A percentile compares a stretch with the other conserved stretches of the same genome.
Conservation (phyloP, 2,797 vertebrate genomes). For the Orientallactaga sibirica region DNA sequence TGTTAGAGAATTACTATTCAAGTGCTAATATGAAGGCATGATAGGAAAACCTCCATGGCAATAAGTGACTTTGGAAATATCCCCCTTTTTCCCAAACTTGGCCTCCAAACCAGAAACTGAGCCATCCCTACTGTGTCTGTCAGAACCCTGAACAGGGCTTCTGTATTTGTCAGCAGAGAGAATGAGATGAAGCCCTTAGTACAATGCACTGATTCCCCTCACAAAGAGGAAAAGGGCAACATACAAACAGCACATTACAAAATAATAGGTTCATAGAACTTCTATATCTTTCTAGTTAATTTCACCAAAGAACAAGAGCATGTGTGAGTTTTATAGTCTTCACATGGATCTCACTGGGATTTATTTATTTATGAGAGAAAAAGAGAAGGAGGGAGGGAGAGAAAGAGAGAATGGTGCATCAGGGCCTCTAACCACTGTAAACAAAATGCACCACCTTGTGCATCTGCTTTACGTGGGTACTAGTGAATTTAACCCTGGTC, state of each 20-base stretch:
- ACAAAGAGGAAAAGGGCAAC: not conserved
- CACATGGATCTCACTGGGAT: no score
- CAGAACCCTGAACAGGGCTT: not conserved
- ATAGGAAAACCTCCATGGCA: not conserved
- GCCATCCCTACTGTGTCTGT: not conserved
- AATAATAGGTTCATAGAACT: not conserved
- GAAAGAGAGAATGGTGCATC: no score
- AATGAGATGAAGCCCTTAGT: not conserved
- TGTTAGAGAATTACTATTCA: not conserved
- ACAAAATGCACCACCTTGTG: no score
- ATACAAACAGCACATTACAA: not conserved
- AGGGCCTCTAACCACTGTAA: no score
- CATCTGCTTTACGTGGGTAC: no score
- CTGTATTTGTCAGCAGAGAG: not conserved
- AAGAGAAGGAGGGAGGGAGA: no score
- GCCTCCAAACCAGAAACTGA: not conserved
- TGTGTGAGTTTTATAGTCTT: no score
- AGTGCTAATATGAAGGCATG: not conserved
- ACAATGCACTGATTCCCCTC: not conserved
- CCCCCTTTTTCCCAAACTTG: not conserved
- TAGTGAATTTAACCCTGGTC: no score
- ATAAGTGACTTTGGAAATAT: not conserved
- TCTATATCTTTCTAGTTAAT: not conserved
- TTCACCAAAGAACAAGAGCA: not conserved
- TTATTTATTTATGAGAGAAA: no score